These are phyloP conservation scores for Patella depressa DNA, from an alignment of 2,888 invertebrate genomes.

Conservation along the genomic window DNA sequence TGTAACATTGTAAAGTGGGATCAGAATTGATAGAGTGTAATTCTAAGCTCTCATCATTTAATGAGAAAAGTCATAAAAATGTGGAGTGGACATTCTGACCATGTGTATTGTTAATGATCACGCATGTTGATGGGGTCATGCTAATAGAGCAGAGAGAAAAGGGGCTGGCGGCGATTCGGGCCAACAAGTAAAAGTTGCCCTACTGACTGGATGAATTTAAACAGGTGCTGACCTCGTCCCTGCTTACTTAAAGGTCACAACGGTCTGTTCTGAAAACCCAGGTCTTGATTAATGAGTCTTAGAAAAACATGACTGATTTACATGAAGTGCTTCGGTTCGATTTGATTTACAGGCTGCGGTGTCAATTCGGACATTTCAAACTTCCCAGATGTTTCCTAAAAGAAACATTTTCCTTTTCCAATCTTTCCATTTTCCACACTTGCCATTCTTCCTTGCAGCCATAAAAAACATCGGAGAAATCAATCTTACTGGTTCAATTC, in stretches of 20 bases:
- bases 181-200: constrained; percentile 6
- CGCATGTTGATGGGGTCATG: neutral
- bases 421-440: no score
- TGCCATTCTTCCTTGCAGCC: no score
- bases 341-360: constrained; percentile 4
- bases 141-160: no score
- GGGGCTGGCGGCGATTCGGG: no score
- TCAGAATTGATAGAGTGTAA: constrained; percentile 8
- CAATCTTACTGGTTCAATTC: no score
- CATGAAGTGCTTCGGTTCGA: constrained; percentile 2
- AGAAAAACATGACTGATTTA: constrained; percentile 2
- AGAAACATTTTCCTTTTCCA: no score
- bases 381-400: neutral
- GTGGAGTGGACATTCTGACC: neutral
- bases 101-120: neutral
- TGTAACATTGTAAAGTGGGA: constrained; percentile 10
- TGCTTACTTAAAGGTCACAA: neutral
- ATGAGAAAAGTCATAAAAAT: constrained; percentile 13
- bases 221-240: constrained; percentile 4
- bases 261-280: constrained; percentile 1
- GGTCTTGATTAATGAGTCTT: neutral
- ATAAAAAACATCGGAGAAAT: no score
- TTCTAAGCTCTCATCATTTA: constrained; percentile 9
- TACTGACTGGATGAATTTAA: neutral
- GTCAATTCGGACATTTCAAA: constrained; percentile 9